Conservation (phyloP, 2,113 vertebrate genomes). For the Melierax canorus region DNA sequence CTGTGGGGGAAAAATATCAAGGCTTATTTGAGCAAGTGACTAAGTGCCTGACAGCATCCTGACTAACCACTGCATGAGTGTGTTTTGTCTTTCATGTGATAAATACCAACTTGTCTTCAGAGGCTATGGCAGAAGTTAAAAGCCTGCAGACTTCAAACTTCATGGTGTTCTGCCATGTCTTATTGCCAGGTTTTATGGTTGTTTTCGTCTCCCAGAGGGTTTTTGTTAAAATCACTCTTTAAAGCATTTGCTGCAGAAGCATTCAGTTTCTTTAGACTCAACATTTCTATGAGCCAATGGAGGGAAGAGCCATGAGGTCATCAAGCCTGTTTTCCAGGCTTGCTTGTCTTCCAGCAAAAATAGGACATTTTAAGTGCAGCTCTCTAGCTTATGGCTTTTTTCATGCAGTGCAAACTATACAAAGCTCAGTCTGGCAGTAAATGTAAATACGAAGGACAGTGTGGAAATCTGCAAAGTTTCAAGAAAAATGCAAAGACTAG, state of each 20-base stretch:
- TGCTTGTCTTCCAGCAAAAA: not conserved
- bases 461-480: not conserved
- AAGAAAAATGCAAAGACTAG: not conserved
- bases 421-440: not conserved
- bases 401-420: not conserved
- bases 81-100: not conserved
- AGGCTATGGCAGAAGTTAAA: constrained; percentile 1
- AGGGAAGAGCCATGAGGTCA: not conserved
- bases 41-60: constrained; percentile 9
- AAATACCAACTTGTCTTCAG: not conserved
- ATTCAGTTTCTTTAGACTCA: not conserved
- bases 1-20: not conserved
- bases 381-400: not conserved
- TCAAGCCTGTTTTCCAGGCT: not conserved
- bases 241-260: not conserved
- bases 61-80: not conserved
- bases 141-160: not conserved
- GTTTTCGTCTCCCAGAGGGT: not conserved
- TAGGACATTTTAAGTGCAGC: not conserved
- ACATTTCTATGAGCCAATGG: not conserved
- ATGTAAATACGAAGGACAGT: not conserved
- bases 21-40: not conserved
- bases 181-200: not conserved
- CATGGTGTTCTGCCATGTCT: not conserved
- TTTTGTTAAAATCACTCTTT: not conserved